Evolutionary conservation across 2,113 vertebrate genomes (phyloP), one percentile per base, ranked within the genome.

Genomic region (Osmerus mordax): DNA sequence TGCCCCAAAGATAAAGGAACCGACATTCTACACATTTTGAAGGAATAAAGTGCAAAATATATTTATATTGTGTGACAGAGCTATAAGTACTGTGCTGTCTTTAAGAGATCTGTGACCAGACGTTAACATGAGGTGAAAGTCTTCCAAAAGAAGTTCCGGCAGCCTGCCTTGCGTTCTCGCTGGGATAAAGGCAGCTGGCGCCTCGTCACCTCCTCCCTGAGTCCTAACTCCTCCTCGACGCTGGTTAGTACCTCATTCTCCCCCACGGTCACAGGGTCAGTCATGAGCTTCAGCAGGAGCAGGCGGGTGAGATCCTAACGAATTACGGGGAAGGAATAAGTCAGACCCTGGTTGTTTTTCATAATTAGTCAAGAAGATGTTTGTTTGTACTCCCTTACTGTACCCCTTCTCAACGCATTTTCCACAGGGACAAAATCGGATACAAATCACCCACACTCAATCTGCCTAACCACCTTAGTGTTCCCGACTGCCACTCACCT

Each of bases 121-220:
- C n/a, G 59, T 78, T 89, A 93, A 82, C 93, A 93, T 0, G 91
- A 92, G n/a, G 93, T 93, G 81, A 92, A 94, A 0, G 91, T 93
- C 78, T 94, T 94, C 92, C 93, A 94, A 84, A 91, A 94, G 83
- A 93, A 94, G 80, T 89, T 93, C 59, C 91, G 88, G 79, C 93
- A 93, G 73, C 92, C 92, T 0, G 89, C 87, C 58, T 93, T 93
- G 61, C 93, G 87, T 67, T 90, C 88, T 15, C 93, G 82, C 3
- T 89, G 89, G 1, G 87, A 71, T 19, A 87, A 67, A 2, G 87
- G 86, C 36, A 91, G 69, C 69, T 92, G 88, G 15, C 91, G 81
- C 14, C 88, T 83, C 67, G 71, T 72, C 81, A 85, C 66, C 54
- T 78, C 80, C 65, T 75, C 79, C 32, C 75, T 68, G 36, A 73